Conservation (phyloP, 1,140 invertebrate species). For the Procambarus virginalis region DNA sequence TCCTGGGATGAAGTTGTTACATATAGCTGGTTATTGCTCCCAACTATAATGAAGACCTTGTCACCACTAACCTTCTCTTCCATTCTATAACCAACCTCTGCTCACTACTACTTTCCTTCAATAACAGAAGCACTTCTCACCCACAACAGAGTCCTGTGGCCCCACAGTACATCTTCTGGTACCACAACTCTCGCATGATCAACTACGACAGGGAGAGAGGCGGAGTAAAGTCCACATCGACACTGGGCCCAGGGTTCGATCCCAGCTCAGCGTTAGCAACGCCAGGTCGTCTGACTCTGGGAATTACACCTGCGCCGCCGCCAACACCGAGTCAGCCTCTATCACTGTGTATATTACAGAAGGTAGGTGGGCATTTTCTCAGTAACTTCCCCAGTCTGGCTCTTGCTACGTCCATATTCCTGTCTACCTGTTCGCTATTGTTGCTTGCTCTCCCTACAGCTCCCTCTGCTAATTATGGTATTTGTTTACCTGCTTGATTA, state of each 20-base stretch:
- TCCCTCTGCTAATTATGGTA: too few species aligned
- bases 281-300: conserved; percentile 91
- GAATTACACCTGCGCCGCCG: conserved; percentile 97
- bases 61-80: too few species aligned
- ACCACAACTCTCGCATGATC: conserved; percentile 93
- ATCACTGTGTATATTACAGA: conserved; percentile 87
- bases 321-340: conserved; percentile 92
- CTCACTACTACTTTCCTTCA: too few species aligned
- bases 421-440: too few species aligned
- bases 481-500: too few species aligned
- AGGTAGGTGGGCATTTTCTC: conserved; percentile 33
- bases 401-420: too few species aligned
- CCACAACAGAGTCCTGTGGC: conserved; percentile 73
- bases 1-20: too few species aligned
- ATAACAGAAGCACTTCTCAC: too few species aligned
- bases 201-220: conserved; percentile 91
- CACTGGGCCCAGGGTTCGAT: conserved; percentile 75
- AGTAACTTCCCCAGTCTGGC: too few species aligned
- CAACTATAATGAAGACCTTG: background rate
- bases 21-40: too few species aligned
- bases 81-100: too few species aligned
- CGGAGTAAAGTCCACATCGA: conserved; percentile 89
- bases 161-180: conserved; percentile 76
- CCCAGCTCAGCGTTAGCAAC: conserved; percentile 63
- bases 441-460: too few species aligned